These are phyloP conservation scores for Lepidocyrtoides sp. DNA, from an alignment of 2,888 invertebrate species.

Conservation along the genomic window DNA sequence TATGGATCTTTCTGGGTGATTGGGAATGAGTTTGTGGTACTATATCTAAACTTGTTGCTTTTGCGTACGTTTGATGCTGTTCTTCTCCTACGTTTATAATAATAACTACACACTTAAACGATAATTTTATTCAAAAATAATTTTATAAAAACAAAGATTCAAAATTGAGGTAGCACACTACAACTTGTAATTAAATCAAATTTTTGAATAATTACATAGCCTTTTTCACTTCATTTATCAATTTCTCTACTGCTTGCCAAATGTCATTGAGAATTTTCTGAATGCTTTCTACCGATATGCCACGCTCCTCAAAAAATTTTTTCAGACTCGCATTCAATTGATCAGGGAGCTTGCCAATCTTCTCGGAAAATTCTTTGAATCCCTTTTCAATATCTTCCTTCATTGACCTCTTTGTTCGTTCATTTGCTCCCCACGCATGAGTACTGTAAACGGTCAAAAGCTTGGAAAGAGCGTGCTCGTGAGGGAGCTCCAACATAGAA, in stretches of 20 bases:
- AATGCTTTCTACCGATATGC: constrained; percentile 40
- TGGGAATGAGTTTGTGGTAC: neutral
- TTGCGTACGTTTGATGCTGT: neutral
- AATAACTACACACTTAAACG: neutral
- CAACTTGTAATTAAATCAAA: too few species aligned
- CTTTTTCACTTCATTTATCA: constrained; percentile 45
- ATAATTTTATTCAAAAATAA: neutral
- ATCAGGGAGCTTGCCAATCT: constrained; percentile 7
- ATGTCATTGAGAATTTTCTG: constrained; percentile 29
- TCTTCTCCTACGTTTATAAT: neutral
- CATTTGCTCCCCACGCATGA: neutral
- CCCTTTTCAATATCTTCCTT: constrained; percentile 48
- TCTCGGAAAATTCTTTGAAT: constrained; percentile 48
- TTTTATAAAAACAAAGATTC: too few species aligned
- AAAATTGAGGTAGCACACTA: too few species aligned
- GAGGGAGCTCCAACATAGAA: neutral
- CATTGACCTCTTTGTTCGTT: neutral
- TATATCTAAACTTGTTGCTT: neutral
- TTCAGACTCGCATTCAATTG: constrained; percentile 5
- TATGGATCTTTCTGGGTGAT: neutral
- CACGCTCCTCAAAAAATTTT: constrained; percentile 57
- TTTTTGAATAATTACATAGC: neutral
- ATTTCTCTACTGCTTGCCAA: neutral
- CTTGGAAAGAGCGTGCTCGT: neutral
- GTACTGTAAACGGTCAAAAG: neutral